These are phyloP conservation scores for Candoia aspera DNA, from an alignment of 2,113 vertebrate species.

Conservation along the genomic window DNA sequence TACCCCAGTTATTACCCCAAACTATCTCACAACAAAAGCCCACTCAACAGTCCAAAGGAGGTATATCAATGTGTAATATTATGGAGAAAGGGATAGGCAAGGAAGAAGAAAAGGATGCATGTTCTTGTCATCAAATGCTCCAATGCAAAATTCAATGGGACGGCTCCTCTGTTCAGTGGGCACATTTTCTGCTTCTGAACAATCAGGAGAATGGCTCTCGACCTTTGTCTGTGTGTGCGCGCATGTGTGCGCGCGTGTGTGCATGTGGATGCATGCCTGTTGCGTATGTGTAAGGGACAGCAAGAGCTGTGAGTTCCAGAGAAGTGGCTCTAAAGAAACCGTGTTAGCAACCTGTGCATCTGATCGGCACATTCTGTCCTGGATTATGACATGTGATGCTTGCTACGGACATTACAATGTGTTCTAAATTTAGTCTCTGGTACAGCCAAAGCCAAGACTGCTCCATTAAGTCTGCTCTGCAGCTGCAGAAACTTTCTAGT, in stretches of 20 bases:
- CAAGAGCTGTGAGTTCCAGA: not conserved
- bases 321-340: not conserved
- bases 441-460: slow-evolving; percentile 70
- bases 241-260: too few relatives aligned
- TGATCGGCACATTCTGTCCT: slow-evolving; percentile 64
- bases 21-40: too few relatives aligned
- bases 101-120: too few relatives aligned
- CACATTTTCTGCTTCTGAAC: not conserved
- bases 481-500: slow-evolving; percentile 30
- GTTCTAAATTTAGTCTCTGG: slow-evolving; percentile 72
- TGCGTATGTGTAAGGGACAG: not conserved
- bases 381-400: slow-evolving; percentile 37
- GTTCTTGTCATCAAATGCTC: not conserved
- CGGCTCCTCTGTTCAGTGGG: too few relatives aligned
- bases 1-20: too few relatives aligned
- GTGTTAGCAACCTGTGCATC: not conserved
- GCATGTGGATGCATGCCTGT: not conserved
- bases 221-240: not conserved
- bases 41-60: too few relatives aligned
- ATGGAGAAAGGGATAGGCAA: too few relatives aligned
- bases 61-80: too few relatives aligned
- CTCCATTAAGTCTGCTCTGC: slow-evolving; percentile 54
- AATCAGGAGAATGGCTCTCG: not conserved
- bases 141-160: not conserved
- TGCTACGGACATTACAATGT: slow-evolving; percentile 20